Percentiles rank a stretch among this genome's conserved stretches.
phyloP scores from a whole-genome alignment of 2,888 invertebrate species.

The Melinaea marsaeus region DNA sequence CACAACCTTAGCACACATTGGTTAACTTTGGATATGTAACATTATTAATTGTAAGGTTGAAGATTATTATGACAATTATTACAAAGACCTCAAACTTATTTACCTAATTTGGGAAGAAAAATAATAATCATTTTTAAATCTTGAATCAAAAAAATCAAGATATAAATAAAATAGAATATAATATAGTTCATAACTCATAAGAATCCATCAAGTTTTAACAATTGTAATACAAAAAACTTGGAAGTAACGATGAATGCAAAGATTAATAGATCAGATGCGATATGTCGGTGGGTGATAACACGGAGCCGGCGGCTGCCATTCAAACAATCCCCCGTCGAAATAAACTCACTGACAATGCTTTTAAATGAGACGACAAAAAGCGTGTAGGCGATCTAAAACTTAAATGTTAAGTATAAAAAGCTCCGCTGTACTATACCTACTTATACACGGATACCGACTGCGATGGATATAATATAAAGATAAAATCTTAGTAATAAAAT shows the following conservation, averaged over 20 bases:
- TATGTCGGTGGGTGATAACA: conserved; percentile 24
- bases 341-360: conserved; percentile 48
- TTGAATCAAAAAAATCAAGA: background rate
- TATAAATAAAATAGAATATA: background rate
- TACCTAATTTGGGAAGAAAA: too few species aligned
- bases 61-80: too few species aligned
- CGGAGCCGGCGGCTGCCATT: conserved; percentile 44
- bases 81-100: too few species aligned
- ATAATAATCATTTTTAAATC: too few species aligned
- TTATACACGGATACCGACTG: too few species aligned
- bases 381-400: conserved; percentile 42
- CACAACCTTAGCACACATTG: too few species aligned
- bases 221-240: conserved; percentile 24
- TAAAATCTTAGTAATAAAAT: too few species aligned
- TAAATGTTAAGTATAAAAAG: conserved; percentile 1
- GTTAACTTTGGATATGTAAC: too few species aligned
- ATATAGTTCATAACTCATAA: background rate
- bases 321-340: conserved; percentile 48
- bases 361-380: conserved; percentile 49
- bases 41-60: too few species aligned
- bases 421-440: background rate
- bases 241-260: conserved; percentile 38
- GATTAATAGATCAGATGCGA: conserved; percentile 40
- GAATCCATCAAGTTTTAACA: conserved; percentile 11
- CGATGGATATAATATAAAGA: too few species aligned